phyloP scores from a whole-genome alignment of 2,888 invertebrate species.

The Hedya salicella region DNA sequence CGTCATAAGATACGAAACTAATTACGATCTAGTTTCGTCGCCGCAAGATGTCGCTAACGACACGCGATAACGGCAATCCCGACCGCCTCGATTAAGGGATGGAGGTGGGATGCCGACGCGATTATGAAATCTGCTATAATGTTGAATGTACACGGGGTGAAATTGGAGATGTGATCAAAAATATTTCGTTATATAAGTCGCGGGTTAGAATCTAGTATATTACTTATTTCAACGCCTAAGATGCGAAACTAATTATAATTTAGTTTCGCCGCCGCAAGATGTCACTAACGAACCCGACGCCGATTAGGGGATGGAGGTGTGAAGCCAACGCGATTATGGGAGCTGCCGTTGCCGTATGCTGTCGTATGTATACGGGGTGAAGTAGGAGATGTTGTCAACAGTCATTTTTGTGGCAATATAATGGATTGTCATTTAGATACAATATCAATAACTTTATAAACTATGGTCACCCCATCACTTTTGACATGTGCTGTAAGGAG shows the following conservation, averaged over 20 bases:
- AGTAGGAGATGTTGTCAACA: too few relatives aligned
- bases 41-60: constrained; percentile 20
- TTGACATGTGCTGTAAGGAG: too few relatives aligned
- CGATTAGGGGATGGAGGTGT: constrained; percentile 17
- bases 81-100: constrained; percentile 12
- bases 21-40: background rate
- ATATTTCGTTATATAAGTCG: too few relatives aligned
- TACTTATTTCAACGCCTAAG: background rate
- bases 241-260: background rate
- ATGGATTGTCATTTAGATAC: too few relatives aligned
- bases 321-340: constrained; percentile 5
- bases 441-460: too few relatives aligned
- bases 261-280: constrained; percentile 4
- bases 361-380: too few relatives aligned
- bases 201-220: too few relatives aligned
- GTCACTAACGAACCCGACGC: constrained; percentile 15
- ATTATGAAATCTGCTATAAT: constrained; percentile 2
- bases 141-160: too few relatives aligned
- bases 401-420: too few relatives aligned
- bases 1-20: background rate
- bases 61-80: constrained; percentile 21
- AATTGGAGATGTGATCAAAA: too few relatives aligned
- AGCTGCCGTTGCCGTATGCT: too few relatives aligned
- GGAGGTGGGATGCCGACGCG: constrained; percentile 9
- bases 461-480: too few relatives aligned